Evolutionary conservation across 2,113 vertebrate genomes (phyloP).

Genomic region (Pseudorhombus dupliciocellatus): DNA sequence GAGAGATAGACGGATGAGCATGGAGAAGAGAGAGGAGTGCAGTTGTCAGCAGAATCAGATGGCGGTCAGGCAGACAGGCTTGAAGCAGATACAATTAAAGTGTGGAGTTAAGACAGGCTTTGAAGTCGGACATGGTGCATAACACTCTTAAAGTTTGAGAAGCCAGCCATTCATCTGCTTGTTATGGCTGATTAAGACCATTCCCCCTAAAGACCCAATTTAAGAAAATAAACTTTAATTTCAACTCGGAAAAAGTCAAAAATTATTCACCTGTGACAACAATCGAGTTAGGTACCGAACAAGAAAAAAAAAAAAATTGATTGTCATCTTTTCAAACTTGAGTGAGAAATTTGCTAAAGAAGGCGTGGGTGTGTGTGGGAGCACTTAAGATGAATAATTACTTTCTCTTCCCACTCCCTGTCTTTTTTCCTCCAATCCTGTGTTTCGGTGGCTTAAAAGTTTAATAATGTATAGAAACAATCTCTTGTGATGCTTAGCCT

Average conservation of each 20-base stretch:
- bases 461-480: slow-evolving; percentile 80
- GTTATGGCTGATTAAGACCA: slow-evolving; percentile 80
- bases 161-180: slow-evolving; percentile 78
- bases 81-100: slow-evolving; percentile 89
- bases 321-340: slow-evolving; percentile 54
- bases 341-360: slow-evolving; percentile 36
- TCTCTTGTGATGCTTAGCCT: slow-evolving; percentile 68
- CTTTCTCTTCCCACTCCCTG: slow-evolving; percentile 61
- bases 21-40: slow-evolving; percentile 70
- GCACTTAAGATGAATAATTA: slow-evolving; percentile 73
- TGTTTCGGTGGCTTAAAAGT: slow-evolving; percentile 82
- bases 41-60: slow-evolving; percentile 87
- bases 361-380: slow-evolving; percentile 45
- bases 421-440: slow-evolving; percentile 73
- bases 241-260: slow-evolving; percentile 65
- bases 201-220: slow-evolving; percentile 75
- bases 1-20: slow-evolving; percentile 68
- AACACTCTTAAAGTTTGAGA: slow-evolving; percentile 79
- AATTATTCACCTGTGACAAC: slow-evolving; percentile 53
- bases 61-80: slow-evolving; percentile 82
- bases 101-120: slow-evolving; percentile 87
- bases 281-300: slow-evolving; percentile 41
- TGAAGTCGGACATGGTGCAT: slow-evolving; percentile 85
- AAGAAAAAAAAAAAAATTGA: slow-evolving; percentile 6
- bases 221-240: slow-evolving; percentile 81